Base-by-base conservation (phyloP, 2,113 vertebrate species). In the Orycteropus afer region DNA sequence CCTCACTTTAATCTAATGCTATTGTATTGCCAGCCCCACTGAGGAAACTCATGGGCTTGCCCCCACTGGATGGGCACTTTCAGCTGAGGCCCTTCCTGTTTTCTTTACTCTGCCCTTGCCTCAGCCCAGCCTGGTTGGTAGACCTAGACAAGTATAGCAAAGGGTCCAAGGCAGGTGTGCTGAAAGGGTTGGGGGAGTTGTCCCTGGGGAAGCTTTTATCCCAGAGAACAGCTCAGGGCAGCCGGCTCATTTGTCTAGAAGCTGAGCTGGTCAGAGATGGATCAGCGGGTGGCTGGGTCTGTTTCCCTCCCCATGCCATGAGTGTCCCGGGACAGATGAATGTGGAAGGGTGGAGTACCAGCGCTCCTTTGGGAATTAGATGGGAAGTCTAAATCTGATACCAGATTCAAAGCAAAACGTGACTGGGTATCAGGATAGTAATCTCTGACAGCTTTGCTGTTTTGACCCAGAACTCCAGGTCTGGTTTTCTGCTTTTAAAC, bases 401-500 rank as follows among this genome's bases (percentile, higher is more conserved):
- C 22, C 29, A 83, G 45, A 84, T 71, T 93, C 59, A 63, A 89
- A 86, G 42, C n/a, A 29, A 29, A 7, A 12, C 14, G 23, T 74
- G 32, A 34, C 29, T 92, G n/a, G 4, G 10, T 80, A 32, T 82
- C 29, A 53, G 23, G 29, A 49, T 59, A 76, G 45, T 55, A 45
- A 27, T 78, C 92, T 37, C 51, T 83, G 76, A 73, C 59, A 90
- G 42, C 14, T 74, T 86, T 77, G 89, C 53, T 95, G 32, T 63
- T 88, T 92, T 82, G 77, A 84, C 40, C 47, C 4, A 59, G 20
- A 18, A 78, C 34, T 32, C 40, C 12, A 23, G 11, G 3, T 69
- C 25, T 88, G 20, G 2, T 86, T 83, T 96, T 88, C 29, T 32
- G 20, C 23, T 71, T 69, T 96, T 91, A 74, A 84, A 40, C 69